Base-by-base conservation (phyloP, 2,113 vertebrate species). In the Hypanus sabinus region DNA sequence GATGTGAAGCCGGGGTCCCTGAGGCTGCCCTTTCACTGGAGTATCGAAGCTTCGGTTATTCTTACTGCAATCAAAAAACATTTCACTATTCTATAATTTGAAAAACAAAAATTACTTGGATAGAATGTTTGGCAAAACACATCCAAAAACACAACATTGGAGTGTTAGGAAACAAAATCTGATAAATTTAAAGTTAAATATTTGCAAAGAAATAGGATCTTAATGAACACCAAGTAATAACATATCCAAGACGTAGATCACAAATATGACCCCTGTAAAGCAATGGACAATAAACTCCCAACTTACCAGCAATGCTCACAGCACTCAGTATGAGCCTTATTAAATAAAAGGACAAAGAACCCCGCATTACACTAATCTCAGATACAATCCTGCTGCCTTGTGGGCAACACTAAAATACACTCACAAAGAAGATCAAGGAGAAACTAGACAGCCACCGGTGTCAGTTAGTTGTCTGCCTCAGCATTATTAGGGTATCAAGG, bases 41-140 rank as follows among this genome's bases (percentile, higher is more conserved):
- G 98, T 99, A 96, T 99, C 99, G 93, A 99, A 99, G 95, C 98
- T 99, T 95, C 99, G 97, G 96, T 99, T 99, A 95, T 99, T 99
- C 97, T 99, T 99, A 96, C 98, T 99, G 96, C 95, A 96, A 96
- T 46, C 46, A 46, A 38, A 80, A 87, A 94, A 55, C 24, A 83
- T 79, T 79, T 22, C 22, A 30, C 46, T 22, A 7, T 38, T 5
- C 46, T 70, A 95, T 94, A 85, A 60, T 96, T 10, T 65, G 70
- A 94, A 0, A 94, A 36, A 94, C 62, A 94, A 77, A 95, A 83
- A 95, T 10, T 62, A 73, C 71, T 73, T 20, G 2, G 71, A 73
- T 73, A 22, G 24, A 73, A 73, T 73, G 71, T 22, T 73, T 24
- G 16, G 18, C 22, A 22, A 22, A 20, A 73, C 71, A 73, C 71